Evolutionary conservation across 2,113 vertebrate species (phyloP), one percentile per base, ranked within the genome.

Genomic region (Grallaria varia): DNA sequence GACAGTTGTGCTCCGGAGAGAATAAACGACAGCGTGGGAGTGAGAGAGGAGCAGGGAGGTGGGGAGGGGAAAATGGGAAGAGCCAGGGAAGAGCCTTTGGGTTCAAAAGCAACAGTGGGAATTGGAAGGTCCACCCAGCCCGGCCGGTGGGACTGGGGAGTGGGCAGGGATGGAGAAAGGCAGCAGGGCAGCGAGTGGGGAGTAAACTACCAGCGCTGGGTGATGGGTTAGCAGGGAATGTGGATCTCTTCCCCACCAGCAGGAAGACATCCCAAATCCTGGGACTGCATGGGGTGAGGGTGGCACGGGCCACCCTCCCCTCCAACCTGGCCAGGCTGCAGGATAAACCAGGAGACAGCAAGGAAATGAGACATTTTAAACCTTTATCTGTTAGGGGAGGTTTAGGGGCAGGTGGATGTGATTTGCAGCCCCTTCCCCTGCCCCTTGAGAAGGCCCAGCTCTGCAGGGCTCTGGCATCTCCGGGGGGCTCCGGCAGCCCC

Each of bases 1-100:
- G 84, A 91, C 52, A 89, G 87, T 87, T 95, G 89, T 78, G 91
- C 91, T 81, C 24, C 13, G 67, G 76, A 85, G 84, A 83, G 84
- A 95, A 83, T 59, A 76, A 95, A 85, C 14, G 27, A 63, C 47
- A 64, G 90, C 62, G 92, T 96, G 95, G 96, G 96, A 92, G 95
- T 8, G n/a, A 76, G 84, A 68, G 56, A 69, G 71, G 40, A 73
- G 10, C 0, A 1, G 68, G 4, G 16, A 53, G 42, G 42, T 10
- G 22, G 37, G 22, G 53, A 79, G 67, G 60, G 40, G 28, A 47
- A 64, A 22, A 27, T 0, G 25, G 59, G 63, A 49, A 31, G 63
- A 76, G 68, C 76, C 60, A 30, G 53, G 59, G 87, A 89, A 59
- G 6, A 39, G 59, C 16, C 23, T n/a, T 49, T 12, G 40, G 20